Conservation (phyloP, 1,140 invertebrate species). For the Aculops lycopersici region DNA sequence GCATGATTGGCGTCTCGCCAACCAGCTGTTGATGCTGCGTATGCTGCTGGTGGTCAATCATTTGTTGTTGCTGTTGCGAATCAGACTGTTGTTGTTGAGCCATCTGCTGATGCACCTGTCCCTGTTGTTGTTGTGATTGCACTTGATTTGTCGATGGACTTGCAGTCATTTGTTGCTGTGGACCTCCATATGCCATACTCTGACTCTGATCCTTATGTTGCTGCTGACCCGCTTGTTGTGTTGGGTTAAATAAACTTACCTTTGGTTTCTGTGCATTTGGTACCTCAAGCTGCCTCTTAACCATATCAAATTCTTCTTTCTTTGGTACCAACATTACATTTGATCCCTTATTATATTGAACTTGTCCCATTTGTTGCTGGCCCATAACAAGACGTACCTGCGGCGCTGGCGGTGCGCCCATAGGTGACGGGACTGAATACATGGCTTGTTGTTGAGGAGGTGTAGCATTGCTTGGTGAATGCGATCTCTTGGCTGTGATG, state of each 20-base stretch:
- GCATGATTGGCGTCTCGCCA: background rate
- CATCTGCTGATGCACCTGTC: background rate
- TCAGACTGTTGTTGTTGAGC: background rate
- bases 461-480: background rate
- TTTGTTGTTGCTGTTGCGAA: background rate
- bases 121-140: background rate
- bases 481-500: no score
- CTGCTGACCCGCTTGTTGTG: background rate
- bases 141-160: background rate
- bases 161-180: background rate
- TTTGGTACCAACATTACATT: background rate
- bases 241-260: background rate
- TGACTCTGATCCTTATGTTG: background rate
- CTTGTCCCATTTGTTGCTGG: no score
- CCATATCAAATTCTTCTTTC: background rate
- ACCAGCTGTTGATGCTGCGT: background rate
- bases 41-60: background rate
- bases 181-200: background rate
- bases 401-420: background rate
- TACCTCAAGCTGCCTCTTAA: background rate
- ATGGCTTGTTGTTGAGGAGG: background rate
- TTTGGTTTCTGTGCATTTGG: background rate
- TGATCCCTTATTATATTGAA: background rate
- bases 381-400: no score
- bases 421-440: background rate